Base-by-base conservation (phyloP, 2,113 vertebrate species). In the Gymnarchus niloticus region DNA sequence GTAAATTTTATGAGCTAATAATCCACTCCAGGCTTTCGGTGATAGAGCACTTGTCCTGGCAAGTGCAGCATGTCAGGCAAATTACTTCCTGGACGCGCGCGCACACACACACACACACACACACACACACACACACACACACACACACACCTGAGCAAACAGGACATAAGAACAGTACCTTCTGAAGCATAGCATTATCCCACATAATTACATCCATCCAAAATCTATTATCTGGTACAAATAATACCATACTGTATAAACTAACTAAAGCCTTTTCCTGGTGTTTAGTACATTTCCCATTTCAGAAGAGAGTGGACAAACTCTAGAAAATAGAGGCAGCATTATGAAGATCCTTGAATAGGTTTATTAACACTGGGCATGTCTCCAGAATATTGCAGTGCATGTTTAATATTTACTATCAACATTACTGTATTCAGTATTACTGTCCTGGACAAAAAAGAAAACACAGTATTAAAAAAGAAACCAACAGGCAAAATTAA, bases 401-500 rank as follows among this genome's bases (percentile, higher is more conserved):
- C 89, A 89, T 84, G 21, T 87, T 89, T 86, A 89, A 88, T 88
- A 88, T 89, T 88, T 84, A 89, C 81, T 88, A 83, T 88, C 89
- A 89, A 83, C 90, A 90, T 88, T 81, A 78, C 89, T 90, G 87
- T 88, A 88, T 88, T 85, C 81, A 89, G 87, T 87, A 59, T 90
- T 85, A 90, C 87, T 85, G 85, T 61, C 84, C 88, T 83, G 82
- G 89, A 88, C 88, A 44, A 86, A 90, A n/a, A n/a, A n/a, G n/a
- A n/a, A n/a, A 90, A 85, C 81, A 57, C 52, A 23, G 82, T 83
- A 87, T 87, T 87, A 85, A 82, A 80, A 94, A 92, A 91, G 90
- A 93, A 94, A 88, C 87, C 91, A 93, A 91, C 88, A 91, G 89
- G 82, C 41, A 84, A 88, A 84, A 86, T 52, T 28, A 87, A 90